These are phyloP conservation scores for Phyllopteryx taeniolatus DNA, from an alignment of 2,113 vertebrate genomes.

Conservation along the genomic window DNA sequence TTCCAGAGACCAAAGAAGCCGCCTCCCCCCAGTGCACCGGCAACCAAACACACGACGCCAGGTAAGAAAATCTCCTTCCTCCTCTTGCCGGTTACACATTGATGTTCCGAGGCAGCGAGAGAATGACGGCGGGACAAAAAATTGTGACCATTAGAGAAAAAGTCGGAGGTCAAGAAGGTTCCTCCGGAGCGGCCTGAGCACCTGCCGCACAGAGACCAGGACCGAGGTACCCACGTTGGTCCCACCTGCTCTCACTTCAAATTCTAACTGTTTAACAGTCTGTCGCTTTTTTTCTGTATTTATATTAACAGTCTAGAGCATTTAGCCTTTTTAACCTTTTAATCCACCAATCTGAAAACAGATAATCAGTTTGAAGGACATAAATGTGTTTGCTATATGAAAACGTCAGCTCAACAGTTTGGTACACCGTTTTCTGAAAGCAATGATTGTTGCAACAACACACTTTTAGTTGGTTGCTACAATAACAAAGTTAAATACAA, in stretches of 20 bases:
- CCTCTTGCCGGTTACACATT: not conserved
- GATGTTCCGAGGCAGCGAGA: not conserved
- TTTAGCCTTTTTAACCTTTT: no score
- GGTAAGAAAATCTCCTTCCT: conserved; percentile 68
- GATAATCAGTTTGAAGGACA: no score
- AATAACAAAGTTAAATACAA: no score
- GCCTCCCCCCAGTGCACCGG: conserved; percentile 87
- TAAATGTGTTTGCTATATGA: no score
- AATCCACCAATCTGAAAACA: no score
- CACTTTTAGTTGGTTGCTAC: no score
- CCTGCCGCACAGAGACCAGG: conserved; percentile 83
- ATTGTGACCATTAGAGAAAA: conserved; percentile 80
- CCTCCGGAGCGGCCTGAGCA: conserved; percentile 92
- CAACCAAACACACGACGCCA: conserved; percentile 82
- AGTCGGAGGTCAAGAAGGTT: conserved; percentile 86
- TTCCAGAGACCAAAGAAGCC: conserved; percentile 97
- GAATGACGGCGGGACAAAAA: conserved; percentile 29
- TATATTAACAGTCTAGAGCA: no score
- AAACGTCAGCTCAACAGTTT: no score
- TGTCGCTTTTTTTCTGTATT: no score
- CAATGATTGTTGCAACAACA: no score
- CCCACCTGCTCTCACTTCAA: not conserved
- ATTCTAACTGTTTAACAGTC: not conserved
- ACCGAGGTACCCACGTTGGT: conserved; percentile 81
- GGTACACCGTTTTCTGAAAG: no score